A percentile compares a stretch with the other conserved stretches of the same genome.
These are phyloP conservation scores for Sinocyclocheilus grahami DNA, from an alignment of 2,113 vertebrate genomes.

Conservation along the genomic window DNA sequence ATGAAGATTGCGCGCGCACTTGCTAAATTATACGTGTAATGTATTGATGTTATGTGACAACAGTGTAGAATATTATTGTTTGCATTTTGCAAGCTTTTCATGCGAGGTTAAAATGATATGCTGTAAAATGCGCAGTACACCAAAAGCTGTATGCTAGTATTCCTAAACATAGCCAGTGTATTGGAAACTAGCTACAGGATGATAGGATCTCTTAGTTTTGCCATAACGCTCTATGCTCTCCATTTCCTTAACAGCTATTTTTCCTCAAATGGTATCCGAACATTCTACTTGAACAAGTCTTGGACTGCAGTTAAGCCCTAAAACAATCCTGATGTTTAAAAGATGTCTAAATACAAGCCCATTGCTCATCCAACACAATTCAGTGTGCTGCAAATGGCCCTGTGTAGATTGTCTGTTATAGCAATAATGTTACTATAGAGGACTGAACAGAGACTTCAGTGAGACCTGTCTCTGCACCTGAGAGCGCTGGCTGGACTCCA, in stretches of 20 bases:
- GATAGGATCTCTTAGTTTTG: slow-evolving; percentile 44
- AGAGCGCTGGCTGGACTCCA: slow-evolving; percentile 34
- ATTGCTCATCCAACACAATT: not conserved
- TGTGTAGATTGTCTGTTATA: not conserved
- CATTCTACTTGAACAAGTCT: not conserved
- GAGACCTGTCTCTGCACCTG: slow-evolving; percentile 45
- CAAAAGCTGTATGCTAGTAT: slow-evolving; percentile 22
- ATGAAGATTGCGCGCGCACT: not conserved
- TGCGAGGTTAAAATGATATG: not conserved
- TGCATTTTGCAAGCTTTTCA: not conserved
- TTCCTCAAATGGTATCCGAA: slow-evolving; percentile 5
- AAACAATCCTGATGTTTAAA: slow-evolving; percentile 23
- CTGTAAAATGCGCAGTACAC: slow-evolving; percentile 48
- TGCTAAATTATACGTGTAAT: not conserved
- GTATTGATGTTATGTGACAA: not conserved
- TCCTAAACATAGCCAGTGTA: slow-evolving; percentile 41
- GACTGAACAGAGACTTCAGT: slow-evolving; percentile 7
- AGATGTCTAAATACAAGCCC: not conserved
- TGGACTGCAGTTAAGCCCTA: not conserved
- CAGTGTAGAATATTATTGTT: not conserved
- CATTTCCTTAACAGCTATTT: slow-evolving; percentile 62
- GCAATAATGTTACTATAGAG: not conserved
- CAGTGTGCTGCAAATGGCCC: not conserved
- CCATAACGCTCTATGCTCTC: slow-evolving; percentile 51
- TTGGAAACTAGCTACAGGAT: slow-evolving; percentile 56